A percentile compares a stretch with the other conserved stretches of the same genome.
Evolutionary conservation across 2,888 invertebrate genomes (phyloP).

Genomic region (Mesoligia furuncula): DNA sequence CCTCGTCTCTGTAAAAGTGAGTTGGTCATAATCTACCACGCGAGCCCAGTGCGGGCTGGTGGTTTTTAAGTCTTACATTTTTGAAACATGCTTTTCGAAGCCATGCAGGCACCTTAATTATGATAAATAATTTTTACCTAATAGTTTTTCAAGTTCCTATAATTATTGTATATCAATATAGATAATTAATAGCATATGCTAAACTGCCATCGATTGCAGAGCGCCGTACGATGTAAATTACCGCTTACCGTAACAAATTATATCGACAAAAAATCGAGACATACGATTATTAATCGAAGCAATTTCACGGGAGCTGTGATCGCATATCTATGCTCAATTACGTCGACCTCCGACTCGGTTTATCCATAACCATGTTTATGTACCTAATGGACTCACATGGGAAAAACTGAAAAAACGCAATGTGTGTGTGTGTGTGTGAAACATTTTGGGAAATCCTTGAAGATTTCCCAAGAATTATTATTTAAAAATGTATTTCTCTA

Average conservation of each 20-base stretch:
- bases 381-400: constrained; percentile 1
- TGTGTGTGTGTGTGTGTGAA: too few relatives aligned
- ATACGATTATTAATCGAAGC: constrained; percentile 80
- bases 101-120: constrained; percentile 22
- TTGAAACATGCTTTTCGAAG: constrained; percentile 1
- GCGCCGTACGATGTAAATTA: constrained; percentile 71
- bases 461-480: not conserved
- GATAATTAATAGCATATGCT: constrained; percentile 59
- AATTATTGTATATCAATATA: constrained; percentile 51
- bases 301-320: constrained; percentile 80
- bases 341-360: constrained; percentile 72
- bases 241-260: constrained; percentile 73
- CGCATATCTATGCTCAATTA: constrained; percentile 73
- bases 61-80: not conserved
- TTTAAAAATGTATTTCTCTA: not conserved
- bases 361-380: constrained; percentile 25
- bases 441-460: not conserved
- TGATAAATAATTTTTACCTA: constrained; percentile 29
- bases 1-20: not conserved
- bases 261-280: constrained; percentile 76
- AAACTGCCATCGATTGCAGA: constrained; percentile 65
- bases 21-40: not conserved
- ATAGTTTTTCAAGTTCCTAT: constrained; percentile 34
- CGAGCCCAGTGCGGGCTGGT: too few relatives aligned
- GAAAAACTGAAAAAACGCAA: constrained; percentile 11